These are phyloP conservation scores for Drosophila paucipuncta DNA, from an alignment of 2,888 invertebrate species.

Conservation along the genomic window DNA sequence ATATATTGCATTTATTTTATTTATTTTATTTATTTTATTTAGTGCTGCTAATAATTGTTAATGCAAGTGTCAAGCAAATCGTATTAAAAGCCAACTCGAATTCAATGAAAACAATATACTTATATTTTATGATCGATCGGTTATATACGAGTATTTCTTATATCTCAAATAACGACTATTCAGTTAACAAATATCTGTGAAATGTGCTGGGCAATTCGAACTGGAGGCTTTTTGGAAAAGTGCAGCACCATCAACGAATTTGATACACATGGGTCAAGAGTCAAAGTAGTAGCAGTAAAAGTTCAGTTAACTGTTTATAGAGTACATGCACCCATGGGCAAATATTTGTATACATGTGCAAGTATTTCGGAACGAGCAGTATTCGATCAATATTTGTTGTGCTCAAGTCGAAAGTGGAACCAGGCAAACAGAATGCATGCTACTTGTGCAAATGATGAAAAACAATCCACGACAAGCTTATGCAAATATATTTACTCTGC, in stretches of 20 bases:
- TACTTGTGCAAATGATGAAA: conserved; percentile 18
- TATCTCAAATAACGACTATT: neutral
- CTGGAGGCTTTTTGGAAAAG: neutral
- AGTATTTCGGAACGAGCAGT: conserved; percentile 4
- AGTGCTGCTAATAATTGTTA: neutral
- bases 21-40: too few relatives aligned
- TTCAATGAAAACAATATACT: neutral
- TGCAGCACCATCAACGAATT: neutral
- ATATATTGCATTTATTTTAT: neutral
- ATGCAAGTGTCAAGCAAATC: neutral
- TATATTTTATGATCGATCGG: neutral
- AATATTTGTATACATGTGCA: conserved; percentile 16
- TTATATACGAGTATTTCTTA: neutral
- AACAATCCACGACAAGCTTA: conserved; percentile 14
- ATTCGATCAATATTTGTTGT: conserved; percentile 6
- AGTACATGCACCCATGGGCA: neutral
- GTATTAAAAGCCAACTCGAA: neutral
- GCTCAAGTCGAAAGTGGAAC: neutral
- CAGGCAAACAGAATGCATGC: neutral
- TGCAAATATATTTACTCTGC: conserved; percentile 24
- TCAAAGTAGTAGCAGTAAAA: neutral
- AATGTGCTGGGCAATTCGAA: neutral
- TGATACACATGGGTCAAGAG: neutral
- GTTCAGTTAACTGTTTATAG: neutral
- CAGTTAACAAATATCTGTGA: neutral